Base-by-base conservation (phyloP, 2,888 invertebrate species). In the Artemia sinica region DNA sequence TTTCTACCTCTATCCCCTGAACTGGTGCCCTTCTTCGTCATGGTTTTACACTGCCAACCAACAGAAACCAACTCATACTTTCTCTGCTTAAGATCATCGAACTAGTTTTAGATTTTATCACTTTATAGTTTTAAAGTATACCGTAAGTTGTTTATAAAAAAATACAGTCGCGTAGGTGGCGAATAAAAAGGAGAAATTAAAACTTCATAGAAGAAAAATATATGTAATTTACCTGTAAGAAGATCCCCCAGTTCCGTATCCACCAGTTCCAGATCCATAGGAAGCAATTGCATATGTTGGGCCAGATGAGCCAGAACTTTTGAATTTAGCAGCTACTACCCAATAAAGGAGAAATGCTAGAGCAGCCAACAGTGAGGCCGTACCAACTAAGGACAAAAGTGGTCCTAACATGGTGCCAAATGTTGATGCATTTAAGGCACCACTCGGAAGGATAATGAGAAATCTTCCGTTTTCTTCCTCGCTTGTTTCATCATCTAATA, bases 311-410 rank as follows among this genome's bases (percentile, higher is more conserved):
- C 63, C 63, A 9, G n/a, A 28, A 28, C 63, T 58, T 28, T 58
- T 68, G n/a, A 70, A 18, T 66, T 68, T 68, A 18, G 50, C 50
- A 9, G 70, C 65, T 5, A 70, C 58, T n/a, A 70, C 18, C 14
- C 66, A 58, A 48, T 68, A 70, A 49, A 70, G 51, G 14, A 66
- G 58, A 52, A 70, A 66, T 49, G 66, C 70, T 12, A 70, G 68
- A 66, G 70, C 70, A 13, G 70, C 50, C 11, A 70, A 49, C 8
- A 70, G 66, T 18, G 68, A 65, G n/a, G 66, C 70, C 18, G 68
- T 52, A 14, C 70, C 66, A 11, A 70, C 52, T 13, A 70, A 49
- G 12, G 70, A 49, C 68, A 70, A 51, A 52, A 70, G 50, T 11
- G 63, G 63, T 8, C 63, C 63, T 28, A 58, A 58, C 8, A 58